phyloP scores from a whole-genome alignment of 2,113 vertebrate genomes.

The Ammodytes dubius region DNA sequence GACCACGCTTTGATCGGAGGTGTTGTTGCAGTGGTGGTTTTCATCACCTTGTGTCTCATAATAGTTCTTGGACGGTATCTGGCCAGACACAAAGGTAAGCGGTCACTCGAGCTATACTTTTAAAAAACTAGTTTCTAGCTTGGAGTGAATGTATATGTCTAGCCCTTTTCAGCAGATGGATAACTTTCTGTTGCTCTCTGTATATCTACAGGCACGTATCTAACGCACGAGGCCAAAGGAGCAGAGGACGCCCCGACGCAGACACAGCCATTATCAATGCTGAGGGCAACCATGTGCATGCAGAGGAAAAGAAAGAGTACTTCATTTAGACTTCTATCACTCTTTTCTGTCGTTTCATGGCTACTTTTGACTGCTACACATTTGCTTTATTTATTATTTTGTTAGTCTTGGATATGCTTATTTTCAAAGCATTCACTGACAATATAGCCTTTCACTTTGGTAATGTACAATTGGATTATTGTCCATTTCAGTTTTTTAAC shows the following conservation, averaged over 20 bases:
- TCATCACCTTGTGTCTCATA: conserved; percentile 98
- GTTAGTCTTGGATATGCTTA: conserved; percentile 47
- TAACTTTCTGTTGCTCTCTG: conserved; percentile 54
- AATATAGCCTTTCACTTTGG: conserved; percentile 62
- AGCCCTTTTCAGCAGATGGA: neutral
- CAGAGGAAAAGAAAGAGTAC: conserved; percentile 99
- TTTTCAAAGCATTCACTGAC: conserved; percentile 59
- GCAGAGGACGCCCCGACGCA: conserved; percentile 97
- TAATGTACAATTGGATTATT: conserved; percentile 51
- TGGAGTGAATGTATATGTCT: conserved; percentile 5
- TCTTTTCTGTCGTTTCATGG: conserved; percentile 36
- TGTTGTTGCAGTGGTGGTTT: conserved; percentile 98
- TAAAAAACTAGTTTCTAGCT: conserved; percentile 37
- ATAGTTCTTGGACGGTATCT: conserved; percentile 97
- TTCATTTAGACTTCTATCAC: conserved; percentile 92
- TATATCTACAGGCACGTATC: conserved; percentile 91
- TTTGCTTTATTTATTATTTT: conserved; percentile 47
- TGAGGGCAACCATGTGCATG: conserved; percentile 97
- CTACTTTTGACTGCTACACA: conserved; percentile 61
- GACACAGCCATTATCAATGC: conserved; percentile 99
- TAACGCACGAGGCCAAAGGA: conserved; percentile 99
- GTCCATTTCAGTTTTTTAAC: conserved; percentile 73
- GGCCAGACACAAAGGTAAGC: conserved; percentile 99
- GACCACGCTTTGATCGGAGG: conserved; percentile 98
- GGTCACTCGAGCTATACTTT: conserved; percentile 12